phyloP scores from a whole-genome alignment of 2,888 invertebrate species.

The Stomorhina lunata region DNA sequence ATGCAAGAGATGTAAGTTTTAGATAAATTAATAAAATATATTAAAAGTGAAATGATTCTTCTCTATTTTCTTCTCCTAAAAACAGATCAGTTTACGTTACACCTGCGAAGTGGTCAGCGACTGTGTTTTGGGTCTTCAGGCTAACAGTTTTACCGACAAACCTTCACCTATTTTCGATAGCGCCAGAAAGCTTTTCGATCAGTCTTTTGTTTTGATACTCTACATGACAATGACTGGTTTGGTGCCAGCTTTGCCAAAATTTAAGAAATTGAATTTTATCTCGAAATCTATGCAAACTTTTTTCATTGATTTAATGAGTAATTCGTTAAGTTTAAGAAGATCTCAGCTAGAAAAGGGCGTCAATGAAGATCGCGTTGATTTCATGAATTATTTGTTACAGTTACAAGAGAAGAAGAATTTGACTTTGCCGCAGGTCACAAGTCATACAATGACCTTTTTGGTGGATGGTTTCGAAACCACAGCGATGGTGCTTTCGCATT shows the following conservation, averaged over 20 bases:
- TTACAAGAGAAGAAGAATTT: slow-evolving; percentile 75
- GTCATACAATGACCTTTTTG: slow-evolving; percentile 76
- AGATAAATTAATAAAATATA: background rate
- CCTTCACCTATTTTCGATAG: slow-evolving; percentile 73
- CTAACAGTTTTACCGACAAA: slow-evolving; percentile 76
- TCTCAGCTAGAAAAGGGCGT: slow-evolving; percentile 52
- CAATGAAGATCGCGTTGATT: slow-evolving; percentile 72
- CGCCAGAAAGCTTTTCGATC: slow-evolving; percentile 73
- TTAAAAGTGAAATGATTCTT: background rate
- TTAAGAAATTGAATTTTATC: slow-evolving; percentile 70
- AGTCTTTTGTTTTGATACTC: slow-evolving; percentile 69
- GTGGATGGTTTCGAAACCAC: slow-evolving; percentile 77
- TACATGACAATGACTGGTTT: slow-evolving; percentile 70
- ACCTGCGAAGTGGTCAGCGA: slow-evolving; percentile 80
- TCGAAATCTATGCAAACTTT: slow-evolving; percentile 83
- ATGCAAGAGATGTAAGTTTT: slow-evolving; percentile 77
- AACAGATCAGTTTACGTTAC: slow-evolving; percentile 74
- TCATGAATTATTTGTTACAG: slow-evolving; percentile 75
- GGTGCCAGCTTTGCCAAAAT: slow-evolving; percentile 71
- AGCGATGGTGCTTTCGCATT: slow-evolving; percentile 71
- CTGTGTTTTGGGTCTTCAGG: slow-evolving; percentile 80
- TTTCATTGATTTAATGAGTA: slow-evolving; percentile 72
- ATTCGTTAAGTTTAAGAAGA: slow-evolving; percentile 71
- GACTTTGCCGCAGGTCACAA: slow-evolving; percentile 68
- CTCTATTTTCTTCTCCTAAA: background rate